A percentile compares a stretch with the other conserved stretches of the same genome.
Evolutionary conservation across 2,113 vertebrate species (phyloP).

Genomic region (Regulus satrapa): DNA sequence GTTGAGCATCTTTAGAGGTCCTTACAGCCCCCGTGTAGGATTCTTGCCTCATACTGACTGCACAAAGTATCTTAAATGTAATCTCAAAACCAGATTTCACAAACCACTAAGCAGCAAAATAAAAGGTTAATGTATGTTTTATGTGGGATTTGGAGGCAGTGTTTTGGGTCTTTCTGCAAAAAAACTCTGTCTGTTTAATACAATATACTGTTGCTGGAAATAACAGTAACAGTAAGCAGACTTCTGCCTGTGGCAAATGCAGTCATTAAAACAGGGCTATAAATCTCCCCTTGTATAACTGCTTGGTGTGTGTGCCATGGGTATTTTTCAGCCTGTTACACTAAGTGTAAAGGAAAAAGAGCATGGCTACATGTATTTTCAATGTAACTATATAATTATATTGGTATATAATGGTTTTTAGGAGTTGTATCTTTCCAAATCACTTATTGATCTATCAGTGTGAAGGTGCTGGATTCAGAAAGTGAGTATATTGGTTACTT

Average conservation of each 20-base stretch:
- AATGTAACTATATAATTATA: neutral
- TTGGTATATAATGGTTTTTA: neutral
- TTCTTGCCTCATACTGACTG: neutral
- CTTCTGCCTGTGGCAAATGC: conserved; percentile 29
- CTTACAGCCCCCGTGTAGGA: neutral
- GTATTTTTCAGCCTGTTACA: neutral
- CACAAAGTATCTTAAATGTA: neutral
- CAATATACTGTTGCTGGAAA: neutral
- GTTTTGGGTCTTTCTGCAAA: neutral
- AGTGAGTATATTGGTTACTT: neutral
- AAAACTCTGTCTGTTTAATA: neutral
- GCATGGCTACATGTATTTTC: neutral
- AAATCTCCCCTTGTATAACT: neutral
- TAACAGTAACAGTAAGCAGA: conserved; percentile 18
- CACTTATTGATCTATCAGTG: neutral
- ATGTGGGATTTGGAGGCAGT: neutral
- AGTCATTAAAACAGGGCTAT: conserved; percentile 8
- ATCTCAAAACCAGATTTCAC: neutral
- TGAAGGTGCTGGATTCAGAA: neutral
- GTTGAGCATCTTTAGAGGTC: neutral
- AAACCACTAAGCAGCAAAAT: neutral
- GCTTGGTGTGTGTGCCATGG: neutral
- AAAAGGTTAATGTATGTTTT: neutral
- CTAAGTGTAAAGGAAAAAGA: neutral
- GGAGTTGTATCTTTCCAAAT: neutral